Conservation (phyloP, 1,140 invertebrate species). For the Saccostrea glomerata region DNA sequence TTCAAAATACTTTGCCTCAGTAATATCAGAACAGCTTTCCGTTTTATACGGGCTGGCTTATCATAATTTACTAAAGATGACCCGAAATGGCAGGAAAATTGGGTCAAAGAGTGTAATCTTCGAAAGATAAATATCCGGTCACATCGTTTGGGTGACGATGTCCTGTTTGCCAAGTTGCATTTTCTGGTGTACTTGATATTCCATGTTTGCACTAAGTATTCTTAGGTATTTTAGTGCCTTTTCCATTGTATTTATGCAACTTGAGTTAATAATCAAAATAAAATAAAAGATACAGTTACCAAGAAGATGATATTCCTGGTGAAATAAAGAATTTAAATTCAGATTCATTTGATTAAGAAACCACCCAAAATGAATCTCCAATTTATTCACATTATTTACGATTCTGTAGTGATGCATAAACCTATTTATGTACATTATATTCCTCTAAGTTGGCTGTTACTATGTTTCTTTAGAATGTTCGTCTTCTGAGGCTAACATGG, state of each 20-base stretch:
- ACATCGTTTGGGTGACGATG: not conserved
- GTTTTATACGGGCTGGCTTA: constrained; percentile 13
- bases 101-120: constrained; percentile 16
- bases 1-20: not conserved
- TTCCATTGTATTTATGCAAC: not conserved
- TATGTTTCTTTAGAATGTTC: not conserved
- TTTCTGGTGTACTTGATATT: not conserved
- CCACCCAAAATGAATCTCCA: not conserved
- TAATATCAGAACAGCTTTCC: not conserved
- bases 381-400: not conserved
- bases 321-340: not conserved
- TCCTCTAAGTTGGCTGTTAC: not conserved
- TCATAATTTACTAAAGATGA: not conserved
- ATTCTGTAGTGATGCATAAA: not conserved
- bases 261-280: not conserved
- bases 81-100: constrained; percentile 10
- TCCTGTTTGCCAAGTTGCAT: not conserved
- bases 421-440: not conserved
- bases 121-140: constrained; percentile 6
- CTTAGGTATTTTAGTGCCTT: not conserved
- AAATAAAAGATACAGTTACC: not conserved
- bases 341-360: not conserved
- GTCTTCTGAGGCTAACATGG: not conserved
- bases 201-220: not conserved
- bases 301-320: not conserved